Evolutionary conservation across 2,797 vertebrate species (phyloP).

Genomic region (Danio choprae): DNA sequence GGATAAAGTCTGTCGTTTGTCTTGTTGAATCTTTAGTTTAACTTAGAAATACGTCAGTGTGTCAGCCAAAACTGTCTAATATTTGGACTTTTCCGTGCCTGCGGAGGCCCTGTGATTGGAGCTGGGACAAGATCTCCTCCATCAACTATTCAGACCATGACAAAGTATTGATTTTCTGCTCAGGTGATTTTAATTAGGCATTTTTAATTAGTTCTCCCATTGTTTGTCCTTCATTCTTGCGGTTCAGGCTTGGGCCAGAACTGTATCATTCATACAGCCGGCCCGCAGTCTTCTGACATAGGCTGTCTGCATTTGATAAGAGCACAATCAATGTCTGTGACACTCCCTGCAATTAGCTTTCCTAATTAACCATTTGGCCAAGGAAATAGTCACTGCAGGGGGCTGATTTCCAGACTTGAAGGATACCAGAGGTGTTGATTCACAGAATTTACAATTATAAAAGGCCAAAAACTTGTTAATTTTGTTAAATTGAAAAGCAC

Average conservation of each 20-base stretch:
- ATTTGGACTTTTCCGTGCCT: background rate
- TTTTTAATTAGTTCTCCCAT: conserved; percentile 51
- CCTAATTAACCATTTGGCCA: conserved; percentile 69
- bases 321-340: conserved; percentile 58
- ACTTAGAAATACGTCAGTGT: background rate
- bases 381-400: conserved; percentile 60
- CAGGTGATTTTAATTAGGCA: conserved; percentile 57
- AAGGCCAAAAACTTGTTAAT: background rate
- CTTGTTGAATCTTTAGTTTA: background rate
- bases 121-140: conserved; percentile 13
- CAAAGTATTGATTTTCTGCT: conserved; percentile 52
- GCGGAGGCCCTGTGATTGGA: background rate
- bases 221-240: conserved; percentile 43
- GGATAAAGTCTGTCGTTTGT: background rate
- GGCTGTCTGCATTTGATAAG: conserved; percentile 60
- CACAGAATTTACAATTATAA: background rate
- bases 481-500: conserved; percentile 10
- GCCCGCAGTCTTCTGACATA: conserved; percentile 40
- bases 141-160: conserved; percentile 43
- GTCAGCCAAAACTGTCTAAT: background rate
- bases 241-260: conserved; percentile 21
- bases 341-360: conserved; percentile 64
- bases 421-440: conserved; percentile 31
- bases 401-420: conserved; percentile 45
- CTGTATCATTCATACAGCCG: conserved; percentile 42